phyloP scores from a whole-genome alignment of 2,797 vertebrate genomes.

The Rhinophrynus dorsalis region DNA sequence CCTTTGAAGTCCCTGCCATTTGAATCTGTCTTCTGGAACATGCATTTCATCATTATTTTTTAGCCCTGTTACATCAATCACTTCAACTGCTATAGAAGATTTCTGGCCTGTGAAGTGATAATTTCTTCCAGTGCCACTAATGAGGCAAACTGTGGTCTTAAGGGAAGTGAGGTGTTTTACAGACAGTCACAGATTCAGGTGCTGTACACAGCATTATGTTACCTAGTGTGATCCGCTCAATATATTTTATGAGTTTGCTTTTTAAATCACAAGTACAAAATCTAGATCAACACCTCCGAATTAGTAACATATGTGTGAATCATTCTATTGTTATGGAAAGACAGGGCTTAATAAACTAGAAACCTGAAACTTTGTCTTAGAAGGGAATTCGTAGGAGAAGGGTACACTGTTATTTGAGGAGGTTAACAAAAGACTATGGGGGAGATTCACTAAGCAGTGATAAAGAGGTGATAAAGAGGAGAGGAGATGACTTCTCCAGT shows the following conservation, averaged over 20 bases:
- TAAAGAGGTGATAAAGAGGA: no score
- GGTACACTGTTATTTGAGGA: no score
- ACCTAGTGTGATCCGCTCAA: not conserved
- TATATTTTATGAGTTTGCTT: not conserved
- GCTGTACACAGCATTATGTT: constrained; percentile 46
- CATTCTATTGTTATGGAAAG: no score
- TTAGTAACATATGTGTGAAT: constrained; percentile 19
- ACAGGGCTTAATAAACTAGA: no score
- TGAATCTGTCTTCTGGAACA: constrained; percentile 72
- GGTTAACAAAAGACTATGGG: no score
- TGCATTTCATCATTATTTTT: constrained; percentile 76
- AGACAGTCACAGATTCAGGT: constrained; percentile 64
- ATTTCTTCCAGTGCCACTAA: constrained; percentile 77
- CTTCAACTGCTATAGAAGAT: constrained; percentile 69
- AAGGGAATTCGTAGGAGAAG: no score
- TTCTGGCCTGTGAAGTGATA: constrained; percentile 77
- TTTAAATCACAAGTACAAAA: constrained; percentile 13
- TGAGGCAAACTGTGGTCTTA: constrained; percentile 72
- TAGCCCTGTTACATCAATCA: constrained; percentile 80
- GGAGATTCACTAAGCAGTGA: no score
- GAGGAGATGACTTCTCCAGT: no score
- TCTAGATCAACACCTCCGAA: constrained; percentile 8
- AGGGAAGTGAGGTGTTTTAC: constrained; percentile 68
- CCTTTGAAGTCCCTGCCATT: constrained; percentile 73
- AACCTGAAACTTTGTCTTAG: no score